Evolutionary conservation across 2,888 invertebrate species (phyloP).

Genomic region (Sesia bembeciformis): DNA sequence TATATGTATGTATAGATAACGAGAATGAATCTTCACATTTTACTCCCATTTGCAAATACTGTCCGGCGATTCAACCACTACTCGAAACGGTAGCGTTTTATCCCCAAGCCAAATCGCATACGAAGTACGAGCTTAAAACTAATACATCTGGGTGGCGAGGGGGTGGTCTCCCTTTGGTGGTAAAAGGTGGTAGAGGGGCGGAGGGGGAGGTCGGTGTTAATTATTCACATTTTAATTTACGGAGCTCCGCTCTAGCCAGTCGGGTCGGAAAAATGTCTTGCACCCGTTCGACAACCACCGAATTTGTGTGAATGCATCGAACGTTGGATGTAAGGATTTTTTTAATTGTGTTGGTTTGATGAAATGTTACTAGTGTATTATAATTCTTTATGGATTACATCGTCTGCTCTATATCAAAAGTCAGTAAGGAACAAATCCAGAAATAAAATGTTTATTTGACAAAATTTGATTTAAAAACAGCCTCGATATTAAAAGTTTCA

Average conservation of each 20-base stretch:
- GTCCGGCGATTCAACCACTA: not conserved
- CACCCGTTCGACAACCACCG: slow-evolving; percentile 53
- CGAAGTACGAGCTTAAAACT: slow-evolving; percentile 65
- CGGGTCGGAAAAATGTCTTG: slow-evolving; percentile 63
- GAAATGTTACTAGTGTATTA: too few species aligned
- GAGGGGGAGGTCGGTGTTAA: slow-evolving; percentile 51
- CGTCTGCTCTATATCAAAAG: too few species aligned
- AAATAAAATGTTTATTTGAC: too few species aligned
- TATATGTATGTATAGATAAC: too few species aligned
- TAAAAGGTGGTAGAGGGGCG: slow-evolving; percentile 16
- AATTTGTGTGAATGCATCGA: not conserved
- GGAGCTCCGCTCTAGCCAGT: slow-evolving; percentile 40
- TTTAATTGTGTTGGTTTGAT: not conserved
- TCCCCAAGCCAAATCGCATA: slow-evolving; percentile 37
- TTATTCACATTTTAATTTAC: slow-evolving; percentile 75
- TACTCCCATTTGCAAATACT: too few species aligned
- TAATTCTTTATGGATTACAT: too few species aligned
- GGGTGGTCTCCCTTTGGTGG: slow-evolving; percentile 10
- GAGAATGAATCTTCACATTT: too few species aligned
- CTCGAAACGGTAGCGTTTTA: not conserved
- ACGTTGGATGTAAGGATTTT: not conserved
- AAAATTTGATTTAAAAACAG: too few species aligned
- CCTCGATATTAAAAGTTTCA: too few species aligned
- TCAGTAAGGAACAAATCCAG: too few species aligned
- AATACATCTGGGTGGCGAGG: slow-evolving; percentile 62